These are phyloP conservation scores for Hippocampus comes DNA, from an alignment of 2,113 vertebrate genomes.

Conservation along the genomic window DNA sequence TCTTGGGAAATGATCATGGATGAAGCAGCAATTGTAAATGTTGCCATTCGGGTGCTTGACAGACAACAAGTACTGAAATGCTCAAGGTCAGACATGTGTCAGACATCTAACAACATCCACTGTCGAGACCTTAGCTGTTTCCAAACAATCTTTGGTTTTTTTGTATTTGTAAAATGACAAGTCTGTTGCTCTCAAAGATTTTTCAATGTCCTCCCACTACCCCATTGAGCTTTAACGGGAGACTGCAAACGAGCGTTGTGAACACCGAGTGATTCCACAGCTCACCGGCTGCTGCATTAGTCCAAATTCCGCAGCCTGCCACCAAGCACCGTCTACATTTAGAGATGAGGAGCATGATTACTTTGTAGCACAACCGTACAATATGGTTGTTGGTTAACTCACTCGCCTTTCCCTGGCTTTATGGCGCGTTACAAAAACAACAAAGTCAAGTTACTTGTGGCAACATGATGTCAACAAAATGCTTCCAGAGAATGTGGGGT, in stretches of 20 bases:
- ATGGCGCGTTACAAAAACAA: slow-evolving; percentile 13
- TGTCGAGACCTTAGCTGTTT: background rate
- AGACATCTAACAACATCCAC: background rate
- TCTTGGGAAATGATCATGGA: background rate
- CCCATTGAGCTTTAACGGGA: slow-evolving; percentile 63
- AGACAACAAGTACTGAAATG: background rate
- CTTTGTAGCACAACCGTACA: slow-evolving; percentile 31
- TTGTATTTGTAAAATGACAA: slow-evolving; percentile 30
- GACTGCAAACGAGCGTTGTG: slow-evolving; percentile 56
- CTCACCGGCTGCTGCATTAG: slow-evolving; percentile 46
- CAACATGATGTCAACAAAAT: slow-evolving; percentile 27
- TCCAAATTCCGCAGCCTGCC: slow-evolving; percentile 42
- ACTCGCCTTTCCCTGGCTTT: background rate
- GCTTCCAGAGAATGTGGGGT: slow-evolving; percentile 33
- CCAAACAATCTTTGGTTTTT: background rate
- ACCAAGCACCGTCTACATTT: slow-evolving; percentile 28
- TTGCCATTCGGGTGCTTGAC: background rate
- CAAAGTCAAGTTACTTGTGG: slow-evolving; percentile 1
- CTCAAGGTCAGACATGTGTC: background rate
- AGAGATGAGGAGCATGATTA: slow-evolving; percentile 16
- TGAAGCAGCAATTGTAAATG: background rate
- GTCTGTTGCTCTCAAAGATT: slow-evolving; percentile 39
- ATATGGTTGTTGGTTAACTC: slow-evolving; percentile 28
- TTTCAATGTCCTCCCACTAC: slow-evolving; percentile 38
- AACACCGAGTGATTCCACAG: slow-evolving; percentile 63